Evolutionary conservation across 2,113 vertebrate genomes (phyloP), one percentile per base, ranked within the genome.

Genomic region (Scomber japonicus): DNA sequence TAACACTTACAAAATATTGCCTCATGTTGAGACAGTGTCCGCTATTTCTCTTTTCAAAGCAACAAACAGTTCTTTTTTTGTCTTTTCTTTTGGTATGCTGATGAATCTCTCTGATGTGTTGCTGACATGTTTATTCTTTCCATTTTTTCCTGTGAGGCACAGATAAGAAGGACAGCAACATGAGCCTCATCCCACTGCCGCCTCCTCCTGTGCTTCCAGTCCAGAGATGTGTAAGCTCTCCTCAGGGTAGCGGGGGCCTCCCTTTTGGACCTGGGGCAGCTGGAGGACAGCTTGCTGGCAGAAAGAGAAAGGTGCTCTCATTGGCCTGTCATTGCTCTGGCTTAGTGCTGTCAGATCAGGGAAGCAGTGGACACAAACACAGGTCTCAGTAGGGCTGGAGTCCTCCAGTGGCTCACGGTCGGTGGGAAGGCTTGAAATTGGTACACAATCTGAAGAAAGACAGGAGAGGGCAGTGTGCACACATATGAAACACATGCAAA

Each of bases 311-410:
- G 71, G 57, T 2, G 14, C 45, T 72, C 14, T 83, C 19, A 1
- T 14, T 0, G 27, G 73, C 61, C 35, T 80, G 50, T 82, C 68
- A 2, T 91, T 81, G 88, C 92, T 66, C 84, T 93, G 1, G 88
- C 72, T 50, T 0, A 92, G 87, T 0, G 74, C 51, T 53, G 88
- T 79, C 0, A 95, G 93, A 11, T 97, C 95, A 0, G 96, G 95
- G 87, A 97, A 97, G 85, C 97, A 97, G 85, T 96, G 96, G 69
- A 96, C 89, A 10, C 93, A 94, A 17, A 74, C 86, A 1, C 96
- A 97, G 0, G 96, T 97, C 89, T 98, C 97, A 11, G 95, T 96
- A 0, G 96, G 97, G 21, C 88, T 94, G 0, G 95, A 91, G 48
- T 85, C 82, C 0, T 84, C 64, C 3, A 84, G 59, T 4, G 73